Evolutionary conservation across 2,797 vertebrate species (phyloP), one percentile per base, ranked within the genome.

Genomic region (Euthynnus affinis): DNA sequence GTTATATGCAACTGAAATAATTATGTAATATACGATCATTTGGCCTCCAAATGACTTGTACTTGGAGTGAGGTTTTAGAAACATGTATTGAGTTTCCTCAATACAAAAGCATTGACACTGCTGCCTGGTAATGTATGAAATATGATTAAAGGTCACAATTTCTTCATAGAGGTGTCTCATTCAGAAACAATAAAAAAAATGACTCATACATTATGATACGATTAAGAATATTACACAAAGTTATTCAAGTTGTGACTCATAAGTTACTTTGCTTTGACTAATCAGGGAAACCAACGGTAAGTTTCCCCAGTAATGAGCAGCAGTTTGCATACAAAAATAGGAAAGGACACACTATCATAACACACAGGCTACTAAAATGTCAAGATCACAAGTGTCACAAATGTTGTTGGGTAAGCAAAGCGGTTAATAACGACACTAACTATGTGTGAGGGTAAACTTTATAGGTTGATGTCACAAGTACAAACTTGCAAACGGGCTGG

Each of bases 391-490:
- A 49, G 34, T 17, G 48, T 40, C 18, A 29, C 40, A 37, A 9
- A 32, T 20, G 22, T 34, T 2, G 6, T 58, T n/a, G 22, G 2
- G 34, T n/a, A 52, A 17, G 2, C 12, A 20, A 53, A 61, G 42
- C n/a, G 29, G 14, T 23, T 29, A 20, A 51, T 3, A 44, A 60
- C 53, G 48, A 18, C 46, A 32, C 42, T 46, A 48, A 49, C 57
- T n/a, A 25, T 27, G 23, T 23, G 8, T 0, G 3, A 18, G 44
- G 53, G 60, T 62, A 42, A 83, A 72, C 18, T 27, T 37, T n/a
- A 44, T 14, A 48, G 37, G 34, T 57, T 51, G 49, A 61, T 74
- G 71, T 61, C 34, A 55, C 83, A 60, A 23, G 85, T 71, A 76
- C 13, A 34, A 62, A 83, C 82, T 15, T 72, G 84, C 78, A 48